Evolutionary conservation across 1,140 invertebrate species (phyloP).

Genomic region (Drosophila bipectinata): DNA sequence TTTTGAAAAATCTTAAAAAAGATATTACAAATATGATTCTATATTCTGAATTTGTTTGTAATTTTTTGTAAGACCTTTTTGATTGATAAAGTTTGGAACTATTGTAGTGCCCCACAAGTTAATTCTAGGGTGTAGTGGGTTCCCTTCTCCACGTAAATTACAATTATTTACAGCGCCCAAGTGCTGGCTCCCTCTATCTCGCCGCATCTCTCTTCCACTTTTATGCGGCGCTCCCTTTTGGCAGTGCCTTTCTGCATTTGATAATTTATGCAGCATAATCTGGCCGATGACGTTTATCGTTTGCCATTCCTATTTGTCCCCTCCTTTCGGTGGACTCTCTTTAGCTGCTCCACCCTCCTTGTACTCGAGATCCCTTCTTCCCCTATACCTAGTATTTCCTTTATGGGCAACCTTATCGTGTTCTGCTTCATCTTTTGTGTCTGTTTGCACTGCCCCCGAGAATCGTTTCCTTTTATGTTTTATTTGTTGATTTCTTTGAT

Average conservation of each 20-base stretch:
- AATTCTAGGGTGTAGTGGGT: conserved; percentile 48
- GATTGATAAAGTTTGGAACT: background rate
- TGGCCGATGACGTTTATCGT: conserved; percentile 76
- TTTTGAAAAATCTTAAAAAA: background rate
- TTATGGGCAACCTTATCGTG: conserved; percentile 55
- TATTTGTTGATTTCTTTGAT: conserved; percentile 80
- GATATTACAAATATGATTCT: background rate
- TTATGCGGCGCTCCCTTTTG: conserved; percentile 63
- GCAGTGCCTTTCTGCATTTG: conserved; percentile 70
- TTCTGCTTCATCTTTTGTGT: conserved; percentile 56
- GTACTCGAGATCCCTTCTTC: conserved; percentile 7
- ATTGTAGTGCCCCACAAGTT: background rate
- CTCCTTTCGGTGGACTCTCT: conserved; percentile 14
- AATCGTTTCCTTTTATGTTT: conserved; percentile 78
- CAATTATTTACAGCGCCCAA: conserved; percentile 73
- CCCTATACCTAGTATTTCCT: conserved; percentile 30
- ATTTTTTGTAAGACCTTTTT: background rate
- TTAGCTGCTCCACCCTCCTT: conserved; percentile 4
- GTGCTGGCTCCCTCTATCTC: conserved; percentile 29
- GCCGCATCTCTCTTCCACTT: conserved; percentile 12
- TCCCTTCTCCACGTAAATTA: conserved; percentile 72
- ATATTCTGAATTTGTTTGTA: no score
- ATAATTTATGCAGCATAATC: conserved; percentile 81
- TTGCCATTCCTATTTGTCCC: conserved; percentile 58
- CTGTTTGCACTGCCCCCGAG: conserved; percentile 50